These are phyloP conservation scores for Charanyca ferruginea DNA, from an alignment of 2,888 invertebrate species.

Conservation along the genomic window DNA sequence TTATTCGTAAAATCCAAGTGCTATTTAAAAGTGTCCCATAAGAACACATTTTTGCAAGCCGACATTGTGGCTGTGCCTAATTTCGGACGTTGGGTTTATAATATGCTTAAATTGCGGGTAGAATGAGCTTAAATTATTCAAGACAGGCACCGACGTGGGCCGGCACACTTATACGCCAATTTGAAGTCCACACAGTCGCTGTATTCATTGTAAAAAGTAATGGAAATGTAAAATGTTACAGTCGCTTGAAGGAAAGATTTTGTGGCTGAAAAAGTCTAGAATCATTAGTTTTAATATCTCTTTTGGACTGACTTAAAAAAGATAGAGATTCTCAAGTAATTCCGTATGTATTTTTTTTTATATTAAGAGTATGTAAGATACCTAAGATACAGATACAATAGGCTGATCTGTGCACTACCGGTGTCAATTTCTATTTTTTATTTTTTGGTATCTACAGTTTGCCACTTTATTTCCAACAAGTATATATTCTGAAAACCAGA, in stretches of 20 bases:
- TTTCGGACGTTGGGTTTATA: conserved; percentile 71
- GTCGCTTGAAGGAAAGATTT: conserved; percentile 22
- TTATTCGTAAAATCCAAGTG: conserved; percentile 7
- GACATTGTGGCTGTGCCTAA: conserved; percentile 51
- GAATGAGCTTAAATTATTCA: conserved; percentile 70
- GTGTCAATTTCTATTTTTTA: too few species aligned
- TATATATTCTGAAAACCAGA: too few species aligned
- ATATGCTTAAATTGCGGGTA: conserved; percentile 77
- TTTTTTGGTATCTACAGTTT: too few species aligned
- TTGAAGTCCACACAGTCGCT: conserved; percentile 51
- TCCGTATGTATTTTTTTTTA: too few species aligned
- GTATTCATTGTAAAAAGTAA: conserved; percentile 57
- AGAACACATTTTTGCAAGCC: conserved; percentile 35
- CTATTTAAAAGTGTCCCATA: conserved; percentile 26
- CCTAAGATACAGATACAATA: too few species aligned
- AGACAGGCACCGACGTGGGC: conserved; percentile 60
- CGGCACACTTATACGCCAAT: conserved; percentile 61
- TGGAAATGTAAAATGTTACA: conserved; percentile 38
- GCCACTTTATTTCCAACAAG: too few species aligned
- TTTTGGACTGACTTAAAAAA: background rate
- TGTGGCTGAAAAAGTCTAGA: conserved; percentile 10
- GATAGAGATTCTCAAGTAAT: background rate
- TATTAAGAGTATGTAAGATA: too few species aligned
- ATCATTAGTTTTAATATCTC: background rate
- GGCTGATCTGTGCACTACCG: too few species aligned